These are phyloP conservation scores for Halcyon smyrnensis DNA, from an alignment of 2,797 vertebrate genomes.

Conservation along the genomic window DNA sequence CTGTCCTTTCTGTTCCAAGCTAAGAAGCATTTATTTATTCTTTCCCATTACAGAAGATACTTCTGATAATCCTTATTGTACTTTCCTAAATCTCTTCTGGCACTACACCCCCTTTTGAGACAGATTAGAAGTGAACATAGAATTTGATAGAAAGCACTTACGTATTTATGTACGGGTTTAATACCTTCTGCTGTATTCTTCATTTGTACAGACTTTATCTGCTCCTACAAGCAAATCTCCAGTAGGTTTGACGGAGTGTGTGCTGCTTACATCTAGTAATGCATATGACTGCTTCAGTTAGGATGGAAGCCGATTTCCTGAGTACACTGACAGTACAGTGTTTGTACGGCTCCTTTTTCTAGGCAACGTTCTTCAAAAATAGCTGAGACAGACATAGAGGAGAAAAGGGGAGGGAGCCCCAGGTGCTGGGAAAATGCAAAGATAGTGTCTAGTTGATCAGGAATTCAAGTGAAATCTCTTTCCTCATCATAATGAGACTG, in stretches of 20 bases:
- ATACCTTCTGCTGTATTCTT: neutral
- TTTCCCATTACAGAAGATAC: neutral
- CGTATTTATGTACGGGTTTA: neutral
- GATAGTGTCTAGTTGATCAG: neutral
- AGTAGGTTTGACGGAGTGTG: neutral
- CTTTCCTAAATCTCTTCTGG: neutral
- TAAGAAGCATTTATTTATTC: neutral
- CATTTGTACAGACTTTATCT: neutral
- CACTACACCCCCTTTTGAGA: neutral
- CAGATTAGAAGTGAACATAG: neutral
- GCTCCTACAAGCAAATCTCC: neutral
- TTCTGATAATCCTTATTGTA: neutral
- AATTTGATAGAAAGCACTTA: neutral
- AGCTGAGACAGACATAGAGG: neutral
- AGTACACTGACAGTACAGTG: neutral
- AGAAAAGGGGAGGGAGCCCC: neutral
- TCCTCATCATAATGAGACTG: neutral
- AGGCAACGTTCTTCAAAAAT: neutral
- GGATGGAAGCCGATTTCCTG: neutral
- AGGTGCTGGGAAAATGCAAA: neutral
- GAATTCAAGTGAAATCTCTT: neutral
- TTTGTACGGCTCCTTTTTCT: neutral
- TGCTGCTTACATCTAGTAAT: neutral
- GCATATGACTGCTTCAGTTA: accelerated
- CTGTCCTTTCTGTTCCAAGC: neutral